These are phyloP conservation scores for Lophochroa leadbeateri DNA, from an alignment of 2,113 vertebrate species.

Conservation along the genomic window DNA sequence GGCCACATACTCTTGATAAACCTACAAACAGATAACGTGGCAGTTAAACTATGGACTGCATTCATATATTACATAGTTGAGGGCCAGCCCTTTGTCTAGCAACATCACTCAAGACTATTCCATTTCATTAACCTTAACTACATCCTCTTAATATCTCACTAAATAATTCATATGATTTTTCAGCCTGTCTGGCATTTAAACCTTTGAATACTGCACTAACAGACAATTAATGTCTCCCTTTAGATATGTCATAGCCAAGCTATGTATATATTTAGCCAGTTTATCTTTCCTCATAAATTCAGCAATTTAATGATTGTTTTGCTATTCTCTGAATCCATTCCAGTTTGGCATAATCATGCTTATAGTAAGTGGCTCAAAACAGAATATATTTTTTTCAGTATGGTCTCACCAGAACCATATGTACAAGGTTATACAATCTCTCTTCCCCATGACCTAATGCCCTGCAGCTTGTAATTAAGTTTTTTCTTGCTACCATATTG, in stretches of 20 bases:
- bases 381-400: background rate
- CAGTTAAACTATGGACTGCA: background rate
- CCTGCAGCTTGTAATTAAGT: background rate
- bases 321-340: background rate
- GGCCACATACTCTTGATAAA: background rate
- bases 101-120: background rate
- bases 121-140: background rate
- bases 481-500: background rate
- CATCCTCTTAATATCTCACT: background rate
- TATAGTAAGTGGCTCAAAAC: background rate
- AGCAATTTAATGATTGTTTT: constrained; percentile 7
- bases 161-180: constrained; percentile 14
- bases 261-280: constrained; percentile 28
- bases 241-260: constrained; percentile 4
- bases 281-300: constrained; percentile 41
- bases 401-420: background rate
- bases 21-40: background rate
- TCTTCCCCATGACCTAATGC: background rate
- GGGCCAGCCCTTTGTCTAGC: background rate
- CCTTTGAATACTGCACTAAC: background rate
- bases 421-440: background rate
- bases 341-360: background rate
- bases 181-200: background rate
- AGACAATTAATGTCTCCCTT: constrained; percentile 4
- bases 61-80: background rate